A percentile compares a stretch with the other conserved stretches of the same genome.
Conservation (phyloP, 2,113 vertebrate species). For the Nanorana parkeri region DNA sequence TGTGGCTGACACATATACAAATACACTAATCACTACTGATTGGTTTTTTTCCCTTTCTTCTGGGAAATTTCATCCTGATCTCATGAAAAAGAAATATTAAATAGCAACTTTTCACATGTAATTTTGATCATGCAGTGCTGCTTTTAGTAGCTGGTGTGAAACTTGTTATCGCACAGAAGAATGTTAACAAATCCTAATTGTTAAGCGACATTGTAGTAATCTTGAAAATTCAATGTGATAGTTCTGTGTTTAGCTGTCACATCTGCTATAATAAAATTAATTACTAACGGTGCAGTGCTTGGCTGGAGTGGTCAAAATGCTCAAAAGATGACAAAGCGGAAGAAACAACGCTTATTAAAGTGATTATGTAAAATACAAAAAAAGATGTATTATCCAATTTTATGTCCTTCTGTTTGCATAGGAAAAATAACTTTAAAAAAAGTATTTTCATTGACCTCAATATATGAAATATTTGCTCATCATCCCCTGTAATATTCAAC, state of each 20-base stretch:
- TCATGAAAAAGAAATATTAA: neutral
- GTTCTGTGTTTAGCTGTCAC: slow-evolving; percentile 32
- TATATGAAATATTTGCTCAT: too few relatives aligned
- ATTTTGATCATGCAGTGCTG: slow-evolving; percentile 8
- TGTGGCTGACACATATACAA: neutral
- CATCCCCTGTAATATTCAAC: too few relatives aligned
- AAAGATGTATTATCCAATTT: neutral
- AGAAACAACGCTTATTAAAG: neutral
- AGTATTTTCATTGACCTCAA: too few relatives aligned
- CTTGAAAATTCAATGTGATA: slow-evolving; percentile 24
- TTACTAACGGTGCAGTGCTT: slow-evolving; percentile 15
- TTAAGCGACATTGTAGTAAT: slow-evolving; percentile 21
- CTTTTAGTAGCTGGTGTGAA: slow-evolving; percentile 6
- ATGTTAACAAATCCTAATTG: slow-evolving; percentile 36
- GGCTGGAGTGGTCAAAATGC: slow-evolving; percentile 1
- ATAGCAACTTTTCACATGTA: slow-evolving; percentile 32
- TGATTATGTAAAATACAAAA: slow-evolving; percentile 32
- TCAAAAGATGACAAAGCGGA: neutral
- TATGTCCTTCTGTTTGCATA: neutral
- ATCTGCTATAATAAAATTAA: slow-evolving; percentile 29
- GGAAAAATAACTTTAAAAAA: neutral
- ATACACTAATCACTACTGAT: too few relatives aligned
- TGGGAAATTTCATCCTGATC: neutral
- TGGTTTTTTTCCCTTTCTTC: neutral
- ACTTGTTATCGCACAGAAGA: slow-evolving; percentile 30